Base-by-base conservation (phyloP, 1,140 invertebrate species). In the Zelostemma sp. region DNA sequence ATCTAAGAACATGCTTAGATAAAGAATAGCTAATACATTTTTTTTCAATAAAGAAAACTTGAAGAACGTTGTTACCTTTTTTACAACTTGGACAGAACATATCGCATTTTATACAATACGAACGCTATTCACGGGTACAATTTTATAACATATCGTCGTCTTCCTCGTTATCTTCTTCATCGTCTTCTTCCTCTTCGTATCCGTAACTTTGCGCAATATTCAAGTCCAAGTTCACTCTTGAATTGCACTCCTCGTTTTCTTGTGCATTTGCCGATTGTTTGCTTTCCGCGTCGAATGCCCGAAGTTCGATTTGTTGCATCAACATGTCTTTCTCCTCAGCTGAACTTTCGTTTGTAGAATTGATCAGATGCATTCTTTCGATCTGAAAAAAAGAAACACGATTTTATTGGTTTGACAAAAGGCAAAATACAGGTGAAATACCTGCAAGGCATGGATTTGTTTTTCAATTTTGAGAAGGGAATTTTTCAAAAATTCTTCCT, bases 361-460 rank as follows among this genome's bases (percentile, higher is more conserved):
- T 76, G 21, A 71, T 49, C 43, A 84, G 72, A 56, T 84, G 75
- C 59, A 84, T 74, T 47, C 75, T 75, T 67, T 84, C 82, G 1
- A 84, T 75, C 82, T 33, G 68, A 43, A 19, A 49, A 25, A 55
- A 31, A 50, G 33, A 14, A 50, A 54, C 12, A 21, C 31, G 12
- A 47, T n/a, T 8, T 25, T 31, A 43, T 21, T 54, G 14, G 54
- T 31, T 6, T 21, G 14, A 50, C 16, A 66, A 41, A 33, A 40
- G 53, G 19, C 48, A 35, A 54, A 45, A 40, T 56, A 19, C 21
- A 62, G 15, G 21, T 53, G 9, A 40, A 19, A 55, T 49, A 80
- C 81, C 73, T 83, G 75, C 4, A 83, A 56, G 11, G 75, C 72
- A 48, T 81, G 74, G 40, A 79, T 58, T 73, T 83, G 81, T 19